A percentile compares a stretch with the other conserved stretches of the same genome.
Evolutionary conservation across 2,888 invertebrate species (phyloP).

Genomic region (Lomographa bimaculata): DNA sequence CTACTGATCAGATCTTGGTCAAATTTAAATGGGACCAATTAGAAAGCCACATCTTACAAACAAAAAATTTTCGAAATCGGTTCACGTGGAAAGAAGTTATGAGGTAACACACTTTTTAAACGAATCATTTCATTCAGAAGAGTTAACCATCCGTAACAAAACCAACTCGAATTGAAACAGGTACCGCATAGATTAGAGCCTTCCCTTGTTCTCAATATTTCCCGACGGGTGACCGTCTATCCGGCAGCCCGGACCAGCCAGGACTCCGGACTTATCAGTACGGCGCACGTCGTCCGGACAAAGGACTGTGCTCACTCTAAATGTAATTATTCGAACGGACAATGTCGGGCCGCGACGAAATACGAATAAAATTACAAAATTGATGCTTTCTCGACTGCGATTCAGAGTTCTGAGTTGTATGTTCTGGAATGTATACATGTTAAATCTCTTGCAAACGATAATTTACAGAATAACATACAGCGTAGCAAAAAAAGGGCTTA

Average conservation of each 20-base stretch:
- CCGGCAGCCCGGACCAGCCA: constrained; percentile 3
- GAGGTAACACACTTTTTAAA: too few species aligned
- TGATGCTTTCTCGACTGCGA: constrained; percentile 10
- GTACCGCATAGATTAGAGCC: constrained; percentile 1
- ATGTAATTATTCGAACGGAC: constrained; percentile 9
- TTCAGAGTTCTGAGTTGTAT: constrained; percentile 17
- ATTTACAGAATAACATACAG: too few species aligned
- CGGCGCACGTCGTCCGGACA: constrained; percentile 12
- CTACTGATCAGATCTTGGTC: too few species aligned
- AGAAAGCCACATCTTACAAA: too few species aligned
- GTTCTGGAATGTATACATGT: too few species aligned
- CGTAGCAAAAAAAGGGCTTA: too few species aligned
- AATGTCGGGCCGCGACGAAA: constrained; percentile 18
- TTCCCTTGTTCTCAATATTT: constrained; percentile 6
- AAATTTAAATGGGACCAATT: too few species aligned
- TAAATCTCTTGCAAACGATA: too few species aligned
- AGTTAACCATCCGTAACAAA: too few species aligned
- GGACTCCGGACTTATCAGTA: constrained; percentile 16
- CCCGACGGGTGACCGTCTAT: constrained; percentile 2
- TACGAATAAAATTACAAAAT: constrained; percentile 23
- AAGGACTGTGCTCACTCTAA: constrained; percentile 26
- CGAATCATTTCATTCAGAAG: too few species aligned
- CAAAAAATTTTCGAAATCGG: too few species aligned
- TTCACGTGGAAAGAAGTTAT: too few species aligned
- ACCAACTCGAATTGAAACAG: neutral